These are phyloP conservation scores for Lithophane socia DNA, from an alignment of 2,888 invertebrate genomes.

Conservation along the genomic window DNA sequence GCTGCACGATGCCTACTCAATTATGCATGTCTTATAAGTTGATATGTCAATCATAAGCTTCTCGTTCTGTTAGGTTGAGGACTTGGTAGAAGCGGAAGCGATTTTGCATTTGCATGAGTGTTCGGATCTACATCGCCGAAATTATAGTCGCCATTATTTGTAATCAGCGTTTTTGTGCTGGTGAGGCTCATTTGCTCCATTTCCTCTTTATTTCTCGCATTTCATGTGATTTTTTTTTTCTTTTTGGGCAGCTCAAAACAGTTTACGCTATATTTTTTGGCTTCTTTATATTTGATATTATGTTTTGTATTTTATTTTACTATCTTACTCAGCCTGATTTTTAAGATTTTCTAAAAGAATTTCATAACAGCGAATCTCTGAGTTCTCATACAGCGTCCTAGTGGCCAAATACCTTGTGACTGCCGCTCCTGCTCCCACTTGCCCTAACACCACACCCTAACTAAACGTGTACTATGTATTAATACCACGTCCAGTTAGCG, in stretches of 20 bases:
- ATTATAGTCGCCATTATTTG: not conserved
- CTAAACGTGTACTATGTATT: too few species aligned
- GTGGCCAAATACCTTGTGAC: not conserved
- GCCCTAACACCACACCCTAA: not conserved
- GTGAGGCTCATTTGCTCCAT: not conserved
- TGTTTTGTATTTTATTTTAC: not conserved
- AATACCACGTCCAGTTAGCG: too few species aligned
- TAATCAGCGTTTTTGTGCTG: too few species aligned
- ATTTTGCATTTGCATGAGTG: not conserved
- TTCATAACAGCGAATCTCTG: not conserved
- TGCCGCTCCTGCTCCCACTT: not conserved
- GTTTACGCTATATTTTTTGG: not conserved
- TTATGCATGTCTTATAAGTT: conserved; percentile 61
- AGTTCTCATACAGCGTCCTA: not conserved
- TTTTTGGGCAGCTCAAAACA: not conserved
- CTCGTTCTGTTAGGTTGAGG: conserved; percentile 15
- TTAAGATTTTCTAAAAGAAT: not conserved
- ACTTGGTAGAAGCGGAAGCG: conserved; percentile 24
- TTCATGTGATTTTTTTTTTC: not conserved
- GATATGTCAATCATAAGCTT: conserved; percentile 66
- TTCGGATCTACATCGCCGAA: not conserved
- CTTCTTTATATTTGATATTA: not conserved
- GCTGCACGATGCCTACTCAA: conserved; percentile 41
- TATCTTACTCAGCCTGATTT: not conserved
- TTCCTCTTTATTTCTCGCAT: not conserved